Percentiles rank a stretch among this genome's conserved stretches.
These are phyloP conservation scores for Drosophila bocqueti DNA, from an alignment of 1,140 invertebrate species.

Conservation along the genomic window DNA sequence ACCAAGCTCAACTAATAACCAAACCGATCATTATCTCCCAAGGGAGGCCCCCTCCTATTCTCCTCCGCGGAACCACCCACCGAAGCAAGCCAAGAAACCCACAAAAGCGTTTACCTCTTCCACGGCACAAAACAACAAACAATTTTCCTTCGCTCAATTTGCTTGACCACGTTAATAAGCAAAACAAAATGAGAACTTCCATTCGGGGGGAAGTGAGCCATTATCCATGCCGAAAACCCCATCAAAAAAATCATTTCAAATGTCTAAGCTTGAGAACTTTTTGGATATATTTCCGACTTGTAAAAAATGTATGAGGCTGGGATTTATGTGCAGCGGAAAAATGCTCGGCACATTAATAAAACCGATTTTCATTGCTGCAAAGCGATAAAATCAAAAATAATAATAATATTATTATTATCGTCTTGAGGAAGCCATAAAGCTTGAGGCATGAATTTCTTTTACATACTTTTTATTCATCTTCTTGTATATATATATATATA, in stretches of 20 bases:
- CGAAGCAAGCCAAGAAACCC: constrained; percentile 37
- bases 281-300: constrained; percentile 26
- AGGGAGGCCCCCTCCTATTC: neutral
- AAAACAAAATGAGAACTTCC: constrained; percentile 43
- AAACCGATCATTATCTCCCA: constrained; percentile 52
- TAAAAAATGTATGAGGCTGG: constrained; percentile 42
- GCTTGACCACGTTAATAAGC: constrained; percentile 70
- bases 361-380: constrained; percentile 55
- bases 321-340: constrained; percentile 55
- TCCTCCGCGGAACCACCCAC: constrained; percentile 22
- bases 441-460: constrained; percentile 15
- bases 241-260: constrained; percentile 22
- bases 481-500: constrained; percentile 6
- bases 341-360: constrained; percentile 52
- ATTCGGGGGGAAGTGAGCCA: constrained; percentile 53
- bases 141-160: constrained; percentile 60
- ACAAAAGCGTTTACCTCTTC: constrained; percentile 50
- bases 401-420: constrained; percentile 49
- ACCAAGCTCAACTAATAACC: constrained; percentile 61
- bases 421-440: constrained; percentile 56
- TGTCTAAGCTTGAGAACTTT: constrained; percentile 39
- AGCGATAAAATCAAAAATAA: constrained; percentile 45
- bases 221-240: constrained; percentile 28
- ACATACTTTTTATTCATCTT: constrained; percentile 5
- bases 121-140: constrained; percentile 8